Evolutionary conservation across 1,140 invertebrate species (phyloP).

Genomic region (Bombus fervidus): DNA sequence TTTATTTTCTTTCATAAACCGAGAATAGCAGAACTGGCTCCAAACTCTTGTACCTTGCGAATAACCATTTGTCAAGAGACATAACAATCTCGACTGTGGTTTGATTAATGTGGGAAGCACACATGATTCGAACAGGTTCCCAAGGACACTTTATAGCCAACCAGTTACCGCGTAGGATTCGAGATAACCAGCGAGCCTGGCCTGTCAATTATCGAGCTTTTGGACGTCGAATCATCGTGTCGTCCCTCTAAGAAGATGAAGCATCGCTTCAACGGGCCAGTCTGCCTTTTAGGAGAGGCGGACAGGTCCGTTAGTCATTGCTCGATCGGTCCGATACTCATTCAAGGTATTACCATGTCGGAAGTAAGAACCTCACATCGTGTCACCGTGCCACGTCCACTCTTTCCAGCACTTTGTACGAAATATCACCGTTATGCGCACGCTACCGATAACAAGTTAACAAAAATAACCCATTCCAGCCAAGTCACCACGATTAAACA

Average conservation of each 20-base stretch:
- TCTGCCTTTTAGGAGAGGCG: constrained; percentile 64
- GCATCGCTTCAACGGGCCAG: constrained; percentile 69
- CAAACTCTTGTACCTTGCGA: background rate
- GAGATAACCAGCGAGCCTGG: constrained; percentile 31
- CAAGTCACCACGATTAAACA: background rate
- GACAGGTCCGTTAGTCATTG: constrained; percentile 67
- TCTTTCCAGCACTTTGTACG: background rate
- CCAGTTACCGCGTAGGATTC: constrained; percentile 34
- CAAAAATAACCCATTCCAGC: background rate
- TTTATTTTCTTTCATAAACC: background rate
- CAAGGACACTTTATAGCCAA: constrained; percentile 35
- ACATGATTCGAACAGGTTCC: constrained; percentile 19
- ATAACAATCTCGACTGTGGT: background rate
- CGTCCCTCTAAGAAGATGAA: constrained; percentile 73
- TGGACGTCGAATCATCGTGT: constrained; percentile 55
- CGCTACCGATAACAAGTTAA: background rate
- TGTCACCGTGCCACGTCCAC: constrained; percentile 19
- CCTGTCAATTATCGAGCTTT: constrained; percentile 75
- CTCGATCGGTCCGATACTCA: constrained; percentile 45
- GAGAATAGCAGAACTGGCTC: background rate
- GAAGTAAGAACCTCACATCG: constrained; percentile 47
- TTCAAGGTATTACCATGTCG: constrained; percentile 53
- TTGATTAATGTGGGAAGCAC: background rate
- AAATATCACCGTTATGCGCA: constrained; percentile 30
- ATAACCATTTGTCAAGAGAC: background rate